A percentile compares a stretch with the other conserved stretches of the same genome.
These are phyloP conservation scores for Epinephelus cyanopodus DNA, from an alignment of 2,113 vertebrate species.

Conservation along the genomic window DNA sequence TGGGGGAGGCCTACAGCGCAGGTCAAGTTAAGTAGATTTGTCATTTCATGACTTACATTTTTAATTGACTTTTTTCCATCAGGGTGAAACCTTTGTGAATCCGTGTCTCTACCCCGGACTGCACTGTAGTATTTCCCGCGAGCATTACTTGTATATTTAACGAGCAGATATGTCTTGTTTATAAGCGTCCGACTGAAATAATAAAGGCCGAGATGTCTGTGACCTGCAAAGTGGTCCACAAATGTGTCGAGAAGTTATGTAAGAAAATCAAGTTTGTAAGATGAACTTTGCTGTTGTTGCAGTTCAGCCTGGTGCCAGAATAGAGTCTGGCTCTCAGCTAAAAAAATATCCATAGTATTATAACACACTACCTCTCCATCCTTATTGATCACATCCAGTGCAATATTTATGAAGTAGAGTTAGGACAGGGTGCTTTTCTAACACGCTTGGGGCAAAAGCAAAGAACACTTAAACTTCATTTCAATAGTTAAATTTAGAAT, in stretches of 20 bases:
- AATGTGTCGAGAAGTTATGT: constrained; percentile 18
- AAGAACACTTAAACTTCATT: constrained; percentile 7
- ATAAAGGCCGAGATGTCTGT: constrained; percentile 1
- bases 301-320: constrained; percentile 9
- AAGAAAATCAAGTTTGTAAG: constrained; percentile 11
- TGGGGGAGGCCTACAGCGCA: background rate
- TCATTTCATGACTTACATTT: background rate
- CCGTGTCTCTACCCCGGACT: background rate
- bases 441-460: constrained; percentile 12
- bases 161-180: background rate
- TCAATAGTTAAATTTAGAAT: constrained; percentile 2
- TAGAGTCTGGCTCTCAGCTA: constrained; percentile 8
- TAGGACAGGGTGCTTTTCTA: background rate
- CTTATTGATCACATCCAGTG: constrained; percentile 32
- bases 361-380: constrained; percentile 5
- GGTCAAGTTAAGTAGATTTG: constrained; percentile 1
- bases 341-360: constrained; percentile 11
- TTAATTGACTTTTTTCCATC: background rate
- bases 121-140: background rate
- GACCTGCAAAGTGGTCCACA: constrained; percentile 32
- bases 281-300: constrained; percentile 12
- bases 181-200: background rate
- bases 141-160: background rate
- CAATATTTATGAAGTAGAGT: constrained; percentile 15
- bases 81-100: background rate